Evolutionary conservation across 2,113 vertebrate species (phyloP).

Genomic region (Sciurus niger): DNA sequence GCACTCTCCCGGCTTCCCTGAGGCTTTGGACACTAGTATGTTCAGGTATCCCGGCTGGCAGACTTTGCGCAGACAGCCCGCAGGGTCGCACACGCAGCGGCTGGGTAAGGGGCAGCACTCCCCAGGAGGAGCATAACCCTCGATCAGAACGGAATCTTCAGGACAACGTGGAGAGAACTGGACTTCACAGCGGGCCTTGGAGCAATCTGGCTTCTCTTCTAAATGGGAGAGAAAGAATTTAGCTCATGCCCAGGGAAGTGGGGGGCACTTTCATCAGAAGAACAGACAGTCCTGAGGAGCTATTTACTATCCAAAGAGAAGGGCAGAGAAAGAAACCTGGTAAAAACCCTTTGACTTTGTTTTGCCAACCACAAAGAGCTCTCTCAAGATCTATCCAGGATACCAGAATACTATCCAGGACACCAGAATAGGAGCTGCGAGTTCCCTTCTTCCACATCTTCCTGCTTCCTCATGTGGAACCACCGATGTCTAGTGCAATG

Average conservation of each 20-base stretch:
- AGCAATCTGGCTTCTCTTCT: conserved; percentile 96
- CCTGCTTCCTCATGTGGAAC: not conserved
- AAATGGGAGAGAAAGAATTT: conserved; percentile 86
- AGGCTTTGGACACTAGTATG: conserved; percentile 95
- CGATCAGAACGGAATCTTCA: conserved; percentile 95
- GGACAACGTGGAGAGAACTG: conserved; percentile 96
- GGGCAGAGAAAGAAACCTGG: not conserved
- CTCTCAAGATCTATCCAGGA: not conserved
- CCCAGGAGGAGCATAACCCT: conserved; percentile 95
- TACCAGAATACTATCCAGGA: not conserved
- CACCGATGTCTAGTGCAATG: fast-evolving
- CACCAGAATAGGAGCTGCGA: not conserved
- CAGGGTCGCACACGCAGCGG: conserved; percentile 94
- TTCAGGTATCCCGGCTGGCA: conserved; percentile 95
- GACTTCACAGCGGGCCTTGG: conserved; percentile 94
- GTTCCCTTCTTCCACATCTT: not conserved
- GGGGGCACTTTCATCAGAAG: not conserved
- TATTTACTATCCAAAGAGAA: not conserved
- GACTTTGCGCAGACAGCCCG: conserved; percentile 95
- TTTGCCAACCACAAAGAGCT: not conserved
- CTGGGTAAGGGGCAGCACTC: conserved; percentile 95
- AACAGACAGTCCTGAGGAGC: not conserved
- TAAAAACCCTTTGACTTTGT: not conserved
- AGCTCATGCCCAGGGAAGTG: conserved; percentile 69
- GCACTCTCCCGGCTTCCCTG: conserved; percentile 95